These are phyloP conservation scores for Triops cancriformis DNA, from an alignment of 1,140 invertebrate species.

Conservation along the genomic window DNA sequence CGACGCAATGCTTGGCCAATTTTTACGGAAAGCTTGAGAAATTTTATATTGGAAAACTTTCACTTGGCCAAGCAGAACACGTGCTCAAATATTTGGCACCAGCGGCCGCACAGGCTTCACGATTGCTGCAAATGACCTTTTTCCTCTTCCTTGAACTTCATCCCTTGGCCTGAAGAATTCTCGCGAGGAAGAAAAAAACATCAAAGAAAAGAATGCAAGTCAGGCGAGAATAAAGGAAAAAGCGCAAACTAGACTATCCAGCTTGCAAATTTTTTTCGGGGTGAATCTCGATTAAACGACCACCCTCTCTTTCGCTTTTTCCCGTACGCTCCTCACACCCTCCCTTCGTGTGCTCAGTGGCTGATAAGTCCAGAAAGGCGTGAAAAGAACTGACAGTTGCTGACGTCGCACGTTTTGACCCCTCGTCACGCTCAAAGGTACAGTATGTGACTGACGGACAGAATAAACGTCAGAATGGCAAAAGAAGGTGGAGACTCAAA, in stretches of 20 bases:
- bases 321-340: background rate
- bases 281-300: background rate
- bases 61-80: background rate
- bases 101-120: background rate
- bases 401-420: constrained; percentile 3
- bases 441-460: background rate
- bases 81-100: constrained; percentile 1
- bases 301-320: background rate
- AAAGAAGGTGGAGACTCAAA: too few relatives aligned
- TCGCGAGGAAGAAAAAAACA: background rate
- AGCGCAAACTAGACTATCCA: background rate
- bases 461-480: background rate
- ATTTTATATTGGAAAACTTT: background rate
- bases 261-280: background rate
- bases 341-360: background rate
- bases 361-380: background rate
- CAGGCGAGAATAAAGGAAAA: background rate
- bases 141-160: background rate
- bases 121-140: background rate
- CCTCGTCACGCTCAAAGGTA: background rate
- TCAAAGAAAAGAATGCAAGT: background rate
- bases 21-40: background rate
- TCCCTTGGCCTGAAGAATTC: background rate
- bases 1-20: background rate
- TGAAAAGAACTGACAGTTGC: background rate